A percentile compares a stretch with the other conserved stretches of the same genome.
Evolutionary conservation across 1,140 invertebrate genomes (phyloP).

Genomic region (Brachionus rubens): DNA sequence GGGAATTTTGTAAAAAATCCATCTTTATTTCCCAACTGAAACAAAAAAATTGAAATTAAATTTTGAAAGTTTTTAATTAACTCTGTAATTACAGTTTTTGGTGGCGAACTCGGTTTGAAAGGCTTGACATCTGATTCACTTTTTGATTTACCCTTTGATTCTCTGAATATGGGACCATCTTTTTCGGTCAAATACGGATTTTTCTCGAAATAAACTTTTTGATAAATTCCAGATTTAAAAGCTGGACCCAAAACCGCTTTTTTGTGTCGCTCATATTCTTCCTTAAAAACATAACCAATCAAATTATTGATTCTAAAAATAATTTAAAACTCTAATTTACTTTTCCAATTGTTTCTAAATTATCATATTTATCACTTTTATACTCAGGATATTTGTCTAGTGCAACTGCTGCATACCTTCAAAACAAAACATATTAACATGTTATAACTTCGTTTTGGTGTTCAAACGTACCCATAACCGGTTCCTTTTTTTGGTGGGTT

Average conservation of each 20-base stretch:
- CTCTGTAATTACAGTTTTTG: conserved; percentile 53
- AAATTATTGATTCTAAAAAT: neutral
- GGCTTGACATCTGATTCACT: conserved; percentile 51
- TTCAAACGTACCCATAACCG: conserved; percentile 58
- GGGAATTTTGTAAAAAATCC: conserved; percentile 60
- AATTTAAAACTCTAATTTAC: neutral
- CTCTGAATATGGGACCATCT: conserved; percentile 49
- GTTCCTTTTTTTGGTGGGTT: conserved; percentile 60
- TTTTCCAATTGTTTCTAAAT: neutral
- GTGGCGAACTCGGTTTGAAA: conserved; percentile 58
- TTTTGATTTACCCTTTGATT: conserved; percentile 49
- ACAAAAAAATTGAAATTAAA: conserved; percentile 23
- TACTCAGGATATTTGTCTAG: conserved; percentile 47
- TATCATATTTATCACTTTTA: conserved; percentile 47
- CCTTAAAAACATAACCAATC: conserved; percentile 22
- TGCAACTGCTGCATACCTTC: conserved; percentile 10
- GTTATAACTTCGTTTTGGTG: neutral
- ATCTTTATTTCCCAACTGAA: conserved; percentile 55
- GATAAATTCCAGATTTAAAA: conserved; percentile 58
- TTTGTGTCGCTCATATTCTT: conserved; percentile 54
- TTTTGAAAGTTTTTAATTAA: neutral
- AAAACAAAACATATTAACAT: neutral
- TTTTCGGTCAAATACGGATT: conserved; percentile 56
- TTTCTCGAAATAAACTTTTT: conserved; percentile 54
- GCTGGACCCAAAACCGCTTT: conserved; percentile 54